phyloP scores from a whole-genome alignment of 2,888 invertebrate species.

The Eumerus sabulonum region DNA sequence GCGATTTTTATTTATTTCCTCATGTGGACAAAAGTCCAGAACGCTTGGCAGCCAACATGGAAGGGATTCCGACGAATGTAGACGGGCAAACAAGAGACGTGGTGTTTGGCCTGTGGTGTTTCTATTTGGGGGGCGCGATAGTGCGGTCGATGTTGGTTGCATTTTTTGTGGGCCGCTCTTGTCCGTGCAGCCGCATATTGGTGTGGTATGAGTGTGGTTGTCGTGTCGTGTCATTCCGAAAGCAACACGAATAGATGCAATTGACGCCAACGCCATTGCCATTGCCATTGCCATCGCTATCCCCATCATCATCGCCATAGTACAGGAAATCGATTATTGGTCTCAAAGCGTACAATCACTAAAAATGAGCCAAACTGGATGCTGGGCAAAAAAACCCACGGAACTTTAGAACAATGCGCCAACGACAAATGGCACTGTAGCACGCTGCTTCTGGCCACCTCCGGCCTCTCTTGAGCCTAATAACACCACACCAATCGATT shows the following conservation, averaged over 20 bases:
- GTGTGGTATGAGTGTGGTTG: conserved; percentile 16
- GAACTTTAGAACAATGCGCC: conserved; percentile 47
- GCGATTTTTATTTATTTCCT: background rate
- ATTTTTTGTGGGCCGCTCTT: conserved; percentile 60
- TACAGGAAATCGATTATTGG: conserved; percentile 61
- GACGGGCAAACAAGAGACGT: conserved; percentile 16
- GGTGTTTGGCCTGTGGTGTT: conserved; percentile 11
- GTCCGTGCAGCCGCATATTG: conserved; percentile 60
- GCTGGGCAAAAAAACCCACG: background rate
- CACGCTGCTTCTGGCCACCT: conserved; percentile 10
- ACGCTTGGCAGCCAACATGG: conserved; percentile 13
- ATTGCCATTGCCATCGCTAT: conserved; percentile 17
- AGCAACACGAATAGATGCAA: conserved; percentile 48
- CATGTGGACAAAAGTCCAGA: conserved; percentile 9
- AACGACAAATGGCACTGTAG: conserved; percentile 56
- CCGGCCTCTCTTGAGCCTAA: background rate
- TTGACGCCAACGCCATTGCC: conserved; percentile 51
- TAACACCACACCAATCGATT: conserved; percentile 33
- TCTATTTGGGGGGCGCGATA: conserved; percentile 53
- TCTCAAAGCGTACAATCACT: conserved; percentile 42
- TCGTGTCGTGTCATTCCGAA: background rate
- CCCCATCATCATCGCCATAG: conserved; percentile 51
- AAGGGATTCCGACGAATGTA: background rate
- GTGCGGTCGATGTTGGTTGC: conserved; percentile 63
- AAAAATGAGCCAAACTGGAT: background rate